These are phyloP conservation scores for Megastigmus dorsalis DNA, from an alignment of 2,888 invertebrate species.

Conservation along the genomic window DNA sequence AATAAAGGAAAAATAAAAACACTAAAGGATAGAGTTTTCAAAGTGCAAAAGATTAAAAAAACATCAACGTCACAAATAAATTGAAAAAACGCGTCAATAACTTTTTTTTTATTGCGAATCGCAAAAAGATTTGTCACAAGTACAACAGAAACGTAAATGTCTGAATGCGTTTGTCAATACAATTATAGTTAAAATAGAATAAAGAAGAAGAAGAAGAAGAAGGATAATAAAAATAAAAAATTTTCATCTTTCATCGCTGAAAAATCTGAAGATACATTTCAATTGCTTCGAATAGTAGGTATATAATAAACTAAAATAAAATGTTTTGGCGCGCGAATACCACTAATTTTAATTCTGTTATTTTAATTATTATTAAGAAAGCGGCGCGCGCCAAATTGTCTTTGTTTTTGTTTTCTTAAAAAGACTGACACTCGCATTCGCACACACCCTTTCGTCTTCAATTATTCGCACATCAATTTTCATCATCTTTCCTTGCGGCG, in stretches of 20 bases:
- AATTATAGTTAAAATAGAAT: conserved; percentile 16
- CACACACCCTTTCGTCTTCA: conserved; percentile 41
- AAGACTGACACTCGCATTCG: conserved; percentile 49
- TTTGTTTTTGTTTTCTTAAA: conserved; percentile 32
- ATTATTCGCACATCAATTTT: conserved; percentile 46
- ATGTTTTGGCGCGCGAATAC: conserved; percentile 38
- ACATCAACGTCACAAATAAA: conserved; percentile 31
- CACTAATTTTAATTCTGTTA: not conserved
- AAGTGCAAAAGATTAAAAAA: conserved; percentile 26
- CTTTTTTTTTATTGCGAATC: conserved; percentile 35
- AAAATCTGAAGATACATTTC: conserved; percentile 18
- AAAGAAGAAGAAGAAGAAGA: too few species aligned
- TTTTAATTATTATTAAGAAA: not conserved
- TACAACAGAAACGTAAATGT: conserved; percentile 37
- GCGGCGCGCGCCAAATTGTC: conserved; percentile 38
- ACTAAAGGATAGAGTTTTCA: conserved; percentile 11
- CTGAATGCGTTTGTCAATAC: conserved; percentile 37
- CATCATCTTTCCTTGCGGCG: conserved; percentile 28
- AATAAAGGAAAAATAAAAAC: conserved; percentile 25
- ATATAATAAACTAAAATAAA: conserved; percentile 40
- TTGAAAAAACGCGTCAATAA: conserved; percentile 35
- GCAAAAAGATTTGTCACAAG: conserved; percentile 39
- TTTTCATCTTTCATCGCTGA: not conserved
- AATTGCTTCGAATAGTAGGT: conserved; percentile 15
- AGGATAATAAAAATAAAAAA: conserved; percentile 11